Evolutionary conservation across 2,797 vertebrate genomes (phyloP).

Genomic region (Mus spretus): DNA sequence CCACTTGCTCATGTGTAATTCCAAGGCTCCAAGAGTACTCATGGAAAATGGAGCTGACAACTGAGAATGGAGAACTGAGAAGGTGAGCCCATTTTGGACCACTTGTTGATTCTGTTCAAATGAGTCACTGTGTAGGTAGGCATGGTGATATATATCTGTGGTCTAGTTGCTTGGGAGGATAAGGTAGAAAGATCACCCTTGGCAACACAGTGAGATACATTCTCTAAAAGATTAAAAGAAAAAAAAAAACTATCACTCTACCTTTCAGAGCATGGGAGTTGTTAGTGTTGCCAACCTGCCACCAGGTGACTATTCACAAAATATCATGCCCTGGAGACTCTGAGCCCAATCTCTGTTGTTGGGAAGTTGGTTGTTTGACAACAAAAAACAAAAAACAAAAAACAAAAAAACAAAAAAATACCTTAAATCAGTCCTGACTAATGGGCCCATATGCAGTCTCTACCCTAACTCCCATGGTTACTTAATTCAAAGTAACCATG

Average conservation of each 20-base stretch:
- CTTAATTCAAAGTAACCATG: not conserved
- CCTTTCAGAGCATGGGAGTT: not conserved
- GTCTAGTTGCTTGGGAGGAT: not conserved
- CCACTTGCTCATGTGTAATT: not conserved
- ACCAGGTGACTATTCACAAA: not conserved
- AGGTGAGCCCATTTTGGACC: not conserved
- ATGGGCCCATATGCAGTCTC: no score
- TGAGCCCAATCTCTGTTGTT: not conserved
- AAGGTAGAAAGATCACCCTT: not conserved
- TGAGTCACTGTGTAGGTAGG: not conserved
- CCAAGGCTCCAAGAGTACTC: not conserved
- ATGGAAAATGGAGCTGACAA: not conserved
- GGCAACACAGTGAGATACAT: not conserved
- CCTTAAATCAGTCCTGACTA: not conserved
- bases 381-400: not conserved
- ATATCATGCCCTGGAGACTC: not conserved
- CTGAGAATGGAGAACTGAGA: not conserved
- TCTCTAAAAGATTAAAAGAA: not conserved
- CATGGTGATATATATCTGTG: not conserved
- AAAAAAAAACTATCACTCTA: not conserved
- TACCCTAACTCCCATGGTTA: not conserved
- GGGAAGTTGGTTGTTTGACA: not conserved
- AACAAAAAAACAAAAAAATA: not conserved
- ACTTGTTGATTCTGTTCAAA: not conserved
- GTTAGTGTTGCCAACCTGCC: not conserved